Base-by-base conservation (phyloP, 2,113 vertebrate species). In the Scomber japonicus region DNA sequence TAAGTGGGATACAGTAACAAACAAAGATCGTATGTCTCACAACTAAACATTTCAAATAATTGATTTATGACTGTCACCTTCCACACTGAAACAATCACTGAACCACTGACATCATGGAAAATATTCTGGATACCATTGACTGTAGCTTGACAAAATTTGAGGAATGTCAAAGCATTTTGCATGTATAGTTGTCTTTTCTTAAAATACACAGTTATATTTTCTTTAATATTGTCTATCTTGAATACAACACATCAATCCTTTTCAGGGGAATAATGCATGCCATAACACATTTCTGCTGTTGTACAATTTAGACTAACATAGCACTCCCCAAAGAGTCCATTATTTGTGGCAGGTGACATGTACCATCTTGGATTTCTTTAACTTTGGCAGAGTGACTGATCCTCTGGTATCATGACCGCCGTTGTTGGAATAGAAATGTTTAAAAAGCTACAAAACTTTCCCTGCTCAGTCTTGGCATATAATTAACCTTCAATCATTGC, bases 401-500 rank as follows among this genome's bases (percentile, higher is more conserved):
- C 24, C 35, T 35, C 11, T 11, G 7, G n/a, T 50, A 51, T 8
- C 15, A 19, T 30, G 19, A n/a, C 12, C 15, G 13, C 46, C 16
- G 11, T 53, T 54, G 35, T 46, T 56, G 40, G 56, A 74, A 30
- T 35, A 70, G 62, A 57, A 59, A 74, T 50, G 45, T 40, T 17
- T 27, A 27, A 27, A 27, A 27, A 27, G 24, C 24, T 27, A 27
- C 2, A 27, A 27, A 27, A 3, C 24, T 27, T 51, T 35, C 27
- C 55, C 35, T 35, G 27, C 63, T 62, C 30, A 44, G 35, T 54
- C 45, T 49, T 75, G 71, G 63, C 69, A 81, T 80, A 57, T 74
- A 84, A 84, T 88, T 87, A 88, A 85, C 78, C 67, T 82, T 81
- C 56, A 79, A 76, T 90, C 88, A 81, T 46, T 4, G 2, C 64